Evolutionary conservation across 2,888 invertebrate genomes (phyloP), one percentile per base, ranked within the genome.

Genomic region (Pollenia angustigena): DNA sequence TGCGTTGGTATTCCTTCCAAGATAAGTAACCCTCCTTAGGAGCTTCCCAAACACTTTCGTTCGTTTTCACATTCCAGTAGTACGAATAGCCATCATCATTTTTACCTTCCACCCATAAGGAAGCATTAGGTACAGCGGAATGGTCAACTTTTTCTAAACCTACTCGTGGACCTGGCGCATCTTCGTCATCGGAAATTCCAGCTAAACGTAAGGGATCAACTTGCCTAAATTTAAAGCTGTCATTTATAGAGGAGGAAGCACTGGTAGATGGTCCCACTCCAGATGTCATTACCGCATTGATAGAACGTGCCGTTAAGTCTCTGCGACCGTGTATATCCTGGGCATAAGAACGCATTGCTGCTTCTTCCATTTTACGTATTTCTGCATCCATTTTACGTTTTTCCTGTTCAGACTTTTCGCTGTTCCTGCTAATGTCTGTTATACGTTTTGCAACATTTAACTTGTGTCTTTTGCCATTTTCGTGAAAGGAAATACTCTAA

Each of bases 401-500:
- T 88, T 96, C 96, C 90, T 97, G 96, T 86, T 96, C 96, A 75
- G 97, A 96, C 90, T 97, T 96, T 6, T 96, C 95, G 92, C 97
- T 97, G 90, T 96, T 97, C 91, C 97, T 97, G 86, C 96, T 96
- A 87, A 98, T 97, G 89, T 96, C 96, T 88, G 96, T 96, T 88
- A 99, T 95, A 87, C 96, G 96, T 91, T 97, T 97, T 83, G 96
- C 96, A 44, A 99, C 98, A 95, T 97, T 98, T 92, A 97, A 97
- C 92, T 98, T 97, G 93, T 99, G 99, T 46, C 97, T 94, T 91
- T 97, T 97, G 8, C 99, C 99, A 94, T 96, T 96, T 93, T 99
- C 99, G 92, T 99, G 99, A 91, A 98, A 98, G 88, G 98, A 97
- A 90, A 98, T 95, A 91, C 98, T 99, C 97, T 98, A 93, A 56